These are phyloP conservation scores for Drosophila picticornis DNA, from an alignment of 2,888 invertebrate species.

Conservation along the genomic window DNA sequence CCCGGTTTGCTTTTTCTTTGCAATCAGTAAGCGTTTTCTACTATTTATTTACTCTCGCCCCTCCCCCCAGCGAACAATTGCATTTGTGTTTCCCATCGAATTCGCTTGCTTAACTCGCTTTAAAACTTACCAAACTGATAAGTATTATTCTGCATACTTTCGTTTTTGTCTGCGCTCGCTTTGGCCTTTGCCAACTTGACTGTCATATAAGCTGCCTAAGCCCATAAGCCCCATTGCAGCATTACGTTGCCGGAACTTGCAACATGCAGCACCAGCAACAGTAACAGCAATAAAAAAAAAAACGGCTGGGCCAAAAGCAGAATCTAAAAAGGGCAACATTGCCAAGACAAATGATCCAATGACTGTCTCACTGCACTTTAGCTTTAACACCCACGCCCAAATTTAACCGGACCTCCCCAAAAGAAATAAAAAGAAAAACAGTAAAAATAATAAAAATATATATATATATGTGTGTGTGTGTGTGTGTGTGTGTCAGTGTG, in stretches of 20 bases:
- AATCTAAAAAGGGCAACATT: slow-evolving; percentile 59
- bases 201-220: slow-evolving; percentile 55
- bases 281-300: slow-evolving; percentile 17
- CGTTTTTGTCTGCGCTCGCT: slow-evolving; percentile 5
- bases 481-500: slow-evolving; percentile 21
- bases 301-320: slow-evolving; percentile 6
- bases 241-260: slow-evolving; percentile 38
- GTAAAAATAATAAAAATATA: slow-evolving; percentile 28
- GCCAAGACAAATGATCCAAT: slow-evolving; percentile 78
- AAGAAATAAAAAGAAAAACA: slow-evolving; percentile 16
- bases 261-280: slow-evolving; percentile 40
- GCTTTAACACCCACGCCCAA: slow-evolving; percentile 28
- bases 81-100: slow-evolving; percentile 7
- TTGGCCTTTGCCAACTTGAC: slow-evolving; percentile 24
- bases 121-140: slow-evolving; percentile 24
- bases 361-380: slow-evolving; percentile 80
- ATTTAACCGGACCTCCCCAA: slow-evolving; percentile 8
- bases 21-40: neutral
- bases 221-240: slow-evolving; percentile 52
- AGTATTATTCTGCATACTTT: slow-evolving; percentile 31
- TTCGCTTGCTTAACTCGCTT: slow-evolving; percentile 7
- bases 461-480: slow-evolving; percentile 10
- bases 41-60: slow-evolving; percentile 2
- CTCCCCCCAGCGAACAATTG: neutral
- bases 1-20: neutral